Conservation (phyloP, 2,888 invertebrate genomes). For the Leptopterna dolabrata region DNA sequence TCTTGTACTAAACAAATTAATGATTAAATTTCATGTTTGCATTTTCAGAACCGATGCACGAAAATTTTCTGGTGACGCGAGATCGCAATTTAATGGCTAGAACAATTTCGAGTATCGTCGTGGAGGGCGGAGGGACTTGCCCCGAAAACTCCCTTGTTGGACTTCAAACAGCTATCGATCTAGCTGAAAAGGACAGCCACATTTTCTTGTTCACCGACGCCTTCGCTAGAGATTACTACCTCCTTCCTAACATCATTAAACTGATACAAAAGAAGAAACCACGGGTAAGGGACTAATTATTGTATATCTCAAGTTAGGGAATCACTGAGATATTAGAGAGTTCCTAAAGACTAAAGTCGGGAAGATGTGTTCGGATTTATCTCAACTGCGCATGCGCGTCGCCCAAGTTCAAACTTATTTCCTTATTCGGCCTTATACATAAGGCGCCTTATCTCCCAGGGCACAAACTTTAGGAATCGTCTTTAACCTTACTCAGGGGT, state of each 20-base stretch:
- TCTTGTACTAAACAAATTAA: neutral
- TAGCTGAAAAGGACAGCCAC: slow-evolving; percentile 75
- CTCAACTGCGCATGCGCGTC: no score
- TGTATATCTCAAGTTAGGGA: no score
- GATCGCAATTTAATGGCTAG: slow-evolving; percentile 2
- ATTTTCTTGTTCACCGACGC: slow-evolving; percentile 84
- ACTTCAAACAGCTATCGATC: slow-evolving; percentile 75
- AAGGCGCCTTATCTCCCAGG: no score
- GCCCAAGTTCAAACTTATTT: no score
- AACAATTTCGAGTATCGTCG: slow-evolving; percentile 70
- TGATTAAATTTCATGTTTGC: no score
- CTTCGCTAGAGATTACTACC: slow-evolving; percentile 74
- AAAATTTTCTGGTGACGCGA: neutral
- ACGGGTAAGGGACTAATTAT: no score
- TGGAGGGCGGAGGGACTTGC: slow-evolving; percentile 80
- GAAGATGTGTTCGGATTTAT: no score
- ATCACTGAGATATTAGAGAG: no score
- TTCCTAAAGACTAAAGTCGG: no score
- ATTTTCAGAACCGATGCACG: slow-evolving; percentile 27
- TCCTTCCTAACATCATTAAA: slow-evolving; percentile 45
- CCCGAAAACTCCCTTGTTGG: slow-evolving; percentile 79
- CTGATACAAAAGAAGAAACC: slow-evolving; percentile 52
- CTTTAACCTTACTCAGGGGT: no score
- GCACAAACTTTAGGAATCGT: no score
- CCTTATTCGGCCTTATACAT: no score